These are phyloP conservation scores for Malurus splendens DNA, from an alignment of 2,797 vertebrate species.

Conservation along the genomic window DNA sequence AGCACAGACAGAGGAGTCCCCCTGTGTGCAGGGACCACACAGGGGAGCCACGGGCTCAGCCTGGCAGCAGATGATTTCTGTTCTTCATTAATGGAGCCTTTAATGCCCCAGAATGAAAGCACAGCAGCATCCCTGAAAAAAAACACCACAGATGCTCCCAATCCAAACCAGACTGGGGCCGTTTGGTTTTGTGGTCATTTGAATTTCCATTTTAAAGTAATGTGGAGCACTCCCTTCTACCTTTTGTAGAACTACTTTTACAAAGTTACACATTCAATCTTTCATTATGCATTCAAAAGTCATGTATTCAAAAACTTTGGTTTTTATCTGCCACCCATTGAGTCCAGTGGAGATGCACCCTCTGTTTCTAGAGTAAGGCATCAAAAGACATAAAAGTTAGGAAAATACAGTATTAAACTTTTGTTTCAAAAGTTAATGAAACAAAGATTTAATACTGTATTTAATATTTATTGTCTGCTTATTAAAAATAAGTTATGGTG, in stretches of 20 bases:
- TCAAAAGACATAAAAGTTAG: not conserved
- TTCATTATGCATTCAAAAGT: not conserved
- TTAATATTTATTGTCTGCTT: not conserved
- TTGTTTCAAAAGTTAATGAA: not conserved
- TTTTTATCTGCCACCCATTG: not conserved
- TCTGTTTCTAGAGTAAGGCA: not conserved
- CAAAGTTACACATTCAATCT: not conserved
- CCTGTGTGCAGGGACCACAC: conserved; percentile 22
- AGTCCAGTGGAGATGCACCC: not conserved
- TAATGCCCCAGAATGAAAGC: conserved; percentile 22
- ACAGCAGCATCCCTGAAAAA: not conserved
- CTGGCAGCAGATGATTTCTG: conserved; percentile 24
- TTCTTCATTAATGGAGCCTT: conserved; percentile 37
- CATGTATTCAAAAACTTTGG: too few species aligned
- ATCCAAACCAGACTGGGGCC: not conserved
- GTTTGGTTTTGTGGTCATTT: not conserved
- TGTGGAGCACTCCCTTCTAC: not conserved
- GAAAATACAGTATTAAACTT: not conserved
- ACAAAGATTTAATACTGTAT: too few species aligned
- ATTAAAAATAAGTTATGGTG: not conserved
- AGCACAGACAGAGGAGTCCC: not conserved
- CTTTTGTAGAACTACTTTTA: not conserved
- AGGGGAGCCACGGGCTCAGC: not conserved
- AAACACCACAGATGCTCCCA: conserved; percentile 7
- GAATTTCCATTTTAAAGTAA: not conserved